phyloP scores from a whole-genome alignment of 2,888 invertebrate species.

The Nebria brevicollis region DNA sequence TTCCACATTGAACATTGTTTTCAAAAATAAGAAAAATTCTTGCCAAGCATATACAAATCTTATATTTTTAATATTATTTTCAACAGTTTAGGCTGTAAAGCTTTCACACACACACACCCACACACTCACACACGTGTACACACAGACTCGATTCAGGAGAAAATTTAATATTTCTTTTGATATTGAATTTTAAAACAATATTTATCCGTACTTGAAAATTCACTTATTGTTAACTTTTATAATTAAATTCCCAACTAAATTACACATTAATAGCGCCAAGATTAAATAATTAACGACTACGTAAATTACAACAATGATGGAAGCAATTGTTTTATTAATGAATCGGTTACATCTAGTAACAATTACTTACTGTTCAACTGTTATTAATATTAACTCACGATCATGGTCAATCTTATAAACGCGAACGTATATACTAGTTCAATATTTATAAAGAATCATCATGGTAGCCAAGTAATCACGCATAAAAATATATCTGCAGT shows the following conservation, averaged over 20 bases:
- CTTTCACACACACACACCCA: too few relatives aligned
- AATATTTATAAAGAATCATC: too few relatives aligned
- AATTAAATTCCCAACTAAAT: not conserved
- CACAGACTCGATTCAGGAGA: too few relatives aligned
- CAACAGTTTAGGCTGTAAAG: too few relatives aligned
- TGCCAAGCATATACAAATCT: too few relatives aligned
- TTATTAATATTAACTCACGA: not conserved
- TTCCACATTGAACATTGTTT: too few relatives aligned
- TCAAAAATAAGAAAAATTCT: too few relatives aligned
- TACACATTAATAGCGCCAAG: not conserved
- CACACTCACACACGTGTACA: too few relatives aligned
- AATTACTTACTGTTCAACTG: not conserved
- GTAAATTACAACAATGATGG: not conserved
- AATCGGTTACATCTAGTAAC: not conserved
- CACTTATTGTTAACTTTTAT: not conserved
- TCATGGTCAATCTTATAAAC: not conserved
- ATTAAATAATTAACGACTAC: not conserved
- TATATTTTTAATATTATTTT: too few relatives aligned
- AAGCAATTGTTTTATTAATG: not conserved
- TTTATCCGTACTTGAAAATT: not conserved
- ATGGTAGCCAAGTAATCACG: too few relatives aligned
- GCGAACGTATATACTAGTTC: not conserved
- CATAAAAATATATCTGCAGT: too few relatives aligned
- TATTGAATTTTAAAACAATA: not conserved
- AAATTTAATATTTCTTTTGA: too few relatives aligned